phyloP scores from a whole-genome alignment of 2,113 vertebrate genomes.

The Pangasianodon hypophthalmus region DNA sequence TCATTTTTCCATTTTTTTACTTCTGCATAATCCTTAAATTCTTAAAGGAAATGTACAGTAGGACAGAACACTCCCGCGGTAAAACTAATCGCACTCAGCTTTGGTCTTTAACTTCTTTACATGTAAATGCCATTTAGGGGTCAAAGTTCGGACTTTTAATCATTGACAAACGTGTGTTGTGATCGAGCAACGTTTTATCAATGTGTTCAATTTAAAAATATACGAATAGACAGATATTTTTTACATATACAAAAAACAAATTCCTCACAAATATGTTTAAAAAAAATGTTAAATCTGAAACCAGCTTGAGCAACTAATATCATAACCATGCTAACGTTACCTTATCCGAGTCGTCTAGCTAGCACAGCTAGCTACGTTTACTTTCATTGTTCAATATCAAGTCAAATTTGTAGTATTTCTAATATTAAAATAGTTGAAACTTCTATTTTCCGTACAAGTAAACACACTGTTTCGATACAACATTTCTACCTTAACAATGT shows the following conservation, averaged over 20 bases:
- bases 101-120: not conserved
- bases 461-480: too few relatives aligned
- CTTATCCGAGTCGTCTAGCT: not conserved
- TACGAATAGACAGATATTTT: not conserved
- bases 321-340: not conserved
- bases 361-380: not conserved
- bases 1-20: not conserved
- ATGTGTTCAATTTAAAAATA: not conserved
- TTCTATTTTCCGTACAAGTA: too few relatives aligned
- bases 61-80: too few relatives aligned
- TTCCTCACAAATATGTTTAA: too few relatives aligned
- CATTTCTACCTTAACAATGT: not conserved
- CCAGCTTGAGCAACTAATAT: not conserved
- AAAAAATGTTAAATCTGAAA: too few relatives aligned
- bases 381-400: too few relatives aligned
- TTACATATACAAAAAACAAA: too few relatives aligned
- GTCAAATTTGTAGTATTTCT: too few relatives aligned
- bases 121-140: not conserved
- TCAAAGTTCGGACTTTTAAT: not conserved
- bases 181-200: not conserved
- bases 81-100: too few relatives aligned
- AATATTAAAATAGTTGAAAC: too few relatives aligned
- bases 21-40: conserved; percentile 2
- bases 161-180: not conserved
- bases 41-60: not conserved